These are phyloP conservation scores for Acropternis orthonyx DNA, from an alignment of 2,797 vertebrate genomes.

Conservation along the genomic window DNA sequence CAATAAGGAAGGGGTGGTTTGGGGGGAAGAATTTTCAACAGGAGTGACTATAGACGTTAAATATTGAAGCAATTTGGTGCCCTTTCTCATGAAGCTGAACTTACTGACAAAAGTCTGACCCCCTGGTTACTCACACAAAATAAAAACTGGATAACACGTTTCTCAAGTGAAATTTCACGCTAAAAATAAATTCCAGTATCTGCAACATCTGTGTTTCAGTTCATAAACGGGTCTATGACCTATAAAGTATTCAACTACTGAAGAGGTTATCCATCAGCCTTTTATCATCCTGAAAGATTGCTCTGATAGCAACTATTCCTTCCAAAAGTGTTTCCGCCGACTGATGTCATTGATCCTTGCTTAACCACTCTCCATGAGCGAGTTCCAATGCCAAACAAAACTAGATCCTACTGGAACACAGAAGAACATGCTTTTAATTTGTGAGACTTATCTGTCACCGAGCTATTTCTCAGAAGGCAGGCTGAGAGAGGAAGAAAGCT, in stretches of 20 bases:
- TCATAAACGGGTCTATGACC: not conserved
- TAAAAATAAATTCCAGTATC: not conserved
- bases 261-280: not conserved
- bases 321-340: not conserved
- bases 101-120: not conserved
- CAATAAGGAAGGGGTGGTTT: not conserved
- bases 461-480: not conserved
- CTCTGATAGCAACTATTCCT: not conserved
- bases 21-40: not conserved
- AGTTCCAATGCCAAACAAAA: conserved; percentile 7
- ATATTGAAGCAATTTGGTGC: not conserved
- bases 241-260: not conserved
- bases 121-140: accelerated
- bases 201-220: not conserved
- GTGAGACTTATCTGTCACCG: not conserved
- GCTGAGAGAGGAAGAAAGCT: not conserved
- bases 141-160: not conserved
- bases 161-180: not conserved
- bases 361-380: not conserved
- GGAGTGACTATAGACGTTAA: not conserved
- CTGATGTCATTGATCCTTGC: not conserved
- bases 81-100: not conserved
- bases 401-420: not conserved
- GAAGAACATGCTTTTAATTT: not conserved
- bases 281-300: not conserved